Percentiles rank a stretch among this genome's conserved stretches.
These are phyloP conservation scores for Ophion ventricosus DNA, from an alignment of 2,888 invertebrate species.

Conservation along the genomic window DNA sequence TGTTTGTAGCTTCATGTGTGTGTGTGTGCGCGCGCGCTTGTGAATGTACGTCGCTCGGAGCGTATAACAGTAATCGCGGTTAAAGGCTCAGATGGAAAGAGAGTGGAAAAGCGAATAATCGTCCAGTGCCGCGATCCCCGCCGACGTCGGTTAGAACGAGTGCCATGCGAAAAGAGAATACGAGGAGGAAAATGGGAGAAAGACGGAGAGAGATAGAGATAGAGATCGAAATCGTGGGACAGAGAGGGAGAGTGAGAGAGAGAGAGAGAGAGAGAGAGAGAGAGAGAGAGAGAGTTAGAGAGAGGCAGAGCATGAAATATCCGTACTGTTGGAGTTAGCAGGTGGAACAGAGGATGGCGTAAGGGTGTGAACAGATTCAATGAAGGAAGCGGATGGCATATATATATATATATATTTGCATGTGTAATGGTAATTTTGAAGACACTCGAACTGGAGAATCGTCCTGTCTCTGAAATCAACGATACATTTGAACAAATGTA, in stretches of 20 bases:
- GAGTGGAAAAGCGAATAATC: conserved; percentile 79
- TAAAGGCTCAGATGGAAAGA: conserved; percentile 74
- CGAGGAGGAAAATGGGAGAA: conserved; percentile 31
- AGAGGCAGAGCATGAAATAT: conserved; percentile 31
- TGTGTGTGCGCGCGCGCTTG: not conserved
- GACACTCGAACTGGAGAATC: not conserved
- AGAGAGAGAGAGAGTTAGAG: conserved; percentile 15
- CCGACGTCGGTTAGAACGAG: conserved; percentile 53
- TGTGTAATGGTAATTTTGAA: not conserved
- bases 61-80: conserved; percentile 66
- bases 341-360: conserved; percentile 74
- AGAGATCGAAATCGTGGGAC: conserved; percentile 4
- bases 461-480: too few relatives aligned
- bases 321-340: conserved; percentile 73
- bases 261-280: conserved; percentile 34
- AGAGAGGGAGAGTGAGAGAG: conserved; percentile 19
- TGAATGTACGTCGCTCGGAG: conserved; percentile 4
- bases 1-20: not conserved
- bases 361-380: conserved; percentile 29
- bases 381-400: conserved; percentile 28
- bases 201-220: conserved; percentile 12
- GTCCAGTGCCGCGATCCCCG: conserved; percentile 72
- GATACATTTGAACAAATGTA: too few relatives aligned
- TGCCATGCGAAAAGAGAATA: conserved; percentile 37
- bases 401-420: too few relatives aligned